A percentile compares a stretch with the other conserved stretches of the same genome.
These are phyloP conservation scores for Aleiodes alternator DNA, from an alignment of 2,888 invertebrate genomes.

Conservation along the genomic window DNA sequence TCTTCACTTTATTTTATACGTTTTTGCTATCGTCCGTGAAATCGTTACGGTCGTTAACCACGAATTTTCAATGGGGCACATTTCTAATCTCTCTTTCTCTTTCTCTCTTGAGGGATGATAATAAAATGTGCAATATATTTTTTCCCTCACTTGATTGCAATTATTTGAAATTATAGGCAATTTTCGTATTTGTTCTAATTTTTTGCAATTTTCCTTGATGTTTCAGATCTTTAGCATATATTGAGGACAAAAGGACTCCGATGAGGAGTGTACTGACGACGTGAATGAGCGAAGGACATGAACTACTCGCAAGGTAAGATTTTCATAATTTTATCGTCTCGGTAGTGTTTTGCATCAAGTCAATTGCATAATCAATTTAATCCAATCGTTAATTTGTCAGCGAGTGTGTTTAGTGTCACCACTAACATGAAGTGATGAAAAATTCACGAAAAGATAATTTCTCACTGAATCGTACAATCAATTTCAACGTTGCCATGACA, in stretches of 20 bases:
- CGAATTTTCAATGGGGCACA: slow-evolving; percentile 51
- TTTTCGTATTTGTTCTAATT: neutral
- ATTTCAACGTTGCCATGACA: slow-evolving; percentile 1
- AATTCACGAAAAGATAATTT: slow-evolving; percentile 12
- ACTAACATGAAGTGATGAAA: neutral
- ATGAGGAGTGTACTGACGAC: slow-evolving; percentile 69
- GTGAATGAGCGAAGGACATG: slow-evolving; percentile 74
- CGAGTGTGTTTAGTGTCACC: neutral
- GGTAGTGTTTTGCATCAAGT: neutral
- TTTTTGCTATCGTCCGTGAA: slow-evolving; percentile 55
- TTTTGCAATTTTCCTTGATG: slow-evolving; percentile 21
- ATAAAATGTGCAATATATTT: neutral
- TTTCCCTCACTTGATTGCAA: neutral
- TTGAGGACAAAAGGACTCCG: slow-evolving; percentile 66
- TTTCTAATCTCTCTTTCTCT: neutral
- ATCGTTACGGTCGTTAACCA: slow-evolving; percentile 58
- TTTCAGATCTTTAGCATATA: slow-evolving; percentile 62
- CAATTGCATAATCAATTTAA: neutral
- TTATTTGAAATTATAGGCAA: neutral
- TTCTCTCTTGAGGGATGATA: neutral
- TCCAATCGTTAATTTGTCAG: no score
- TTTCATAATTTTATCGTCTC: neutral
- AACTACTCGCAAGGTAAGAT: slow-evolving; percentile 74
- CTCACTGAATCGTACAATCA: neutral
- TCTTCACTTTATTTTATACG: slow-evolving; percentile 55